Percentiles rank a stretch among this genome's conserved stretches.
Evolutionary conservation across 1,140 invertebrate genomes (phyloP).

Genomic region (Hirudo medicinalis): DNA sequence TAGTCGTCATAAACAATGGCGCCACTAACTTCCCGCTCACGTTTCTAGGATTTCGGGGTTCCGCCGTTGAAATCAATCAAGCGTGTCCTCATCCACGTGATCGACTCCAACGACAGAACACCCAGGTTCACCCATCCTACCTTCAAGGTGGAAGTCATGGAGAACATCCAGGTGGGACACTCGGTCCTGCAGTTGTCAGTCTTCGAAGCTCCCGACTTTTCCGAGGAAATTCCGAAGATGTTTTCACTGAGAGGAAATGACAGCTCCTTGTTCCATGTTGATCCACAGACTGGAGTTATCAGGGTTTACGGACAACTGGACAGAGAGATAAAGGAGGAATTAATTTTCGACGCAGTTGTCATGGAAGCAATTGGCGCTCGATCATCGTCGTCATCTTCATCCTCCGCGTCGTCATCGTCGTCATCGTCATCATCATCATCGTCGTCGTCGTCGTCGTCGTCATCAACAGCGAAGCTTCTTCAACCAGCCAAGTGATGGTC

Average conservation of each 20-base stretch:
- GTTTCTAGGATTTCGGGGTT: background rate
- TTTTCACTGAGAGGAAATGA: background rate
- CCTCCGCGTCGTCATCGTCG: background rate
- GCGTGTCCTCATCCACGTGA: background rate
- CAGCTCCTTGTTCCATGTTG: background rate
- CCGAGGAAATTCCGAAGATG: background rate
- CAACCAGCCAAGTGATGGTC: slow-evolving; percentile 18
- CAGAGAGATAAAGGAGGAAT: background rate
- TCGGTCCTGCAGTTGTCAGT: background rate
- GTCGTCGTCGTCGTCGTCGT: too few species aligned
- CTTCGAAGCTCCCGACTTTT: background rate
- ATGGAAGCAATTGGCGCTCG: background rate
- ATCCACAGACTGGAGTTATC: slow-evolving; percentile 11
- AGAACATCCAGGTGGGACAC: background rate
- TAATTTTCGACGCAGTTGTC: background rate
- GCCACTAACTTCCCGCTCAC: background rate
- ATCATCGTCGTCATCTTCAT: background rate
- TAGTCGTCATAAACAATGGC: background rate
- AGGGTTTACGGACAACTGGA: background rate
- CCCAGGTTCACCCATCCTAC: background rate
- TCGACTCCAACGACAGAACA: background rate
- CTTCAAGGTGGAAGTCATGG: background rate
- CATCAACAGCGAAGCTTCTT: background rate
- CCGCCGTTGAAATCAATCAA: background rate
- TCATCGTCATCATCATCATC: too few species aligned